Conservation (phyloP, 2,113 vertebrate species). For the Corydoras maculifer region DNA sequence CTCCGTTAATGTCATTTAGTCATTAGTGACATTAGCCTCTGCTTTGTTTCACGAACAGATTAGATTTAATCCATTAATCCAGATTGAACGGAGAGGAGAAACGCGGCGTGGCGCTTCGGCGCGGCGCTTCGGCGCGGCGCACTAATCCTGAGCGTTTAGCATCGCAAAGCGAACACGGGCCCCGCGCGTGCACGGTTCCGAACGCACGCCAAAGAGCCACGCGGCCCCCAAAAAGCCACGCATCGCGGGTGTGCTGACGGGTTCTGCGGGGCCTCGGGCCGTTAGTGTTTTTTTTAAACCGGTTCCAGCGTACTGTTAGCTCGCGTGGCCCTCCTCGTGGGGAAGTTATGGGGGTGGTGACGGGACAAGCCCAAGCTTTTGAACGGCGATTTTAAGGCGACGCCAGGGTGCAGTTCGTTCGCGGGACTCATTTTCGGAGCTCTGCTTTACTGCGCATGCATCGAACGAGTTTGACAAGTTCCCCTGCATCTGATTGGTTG, state of each 20-base stretch:
- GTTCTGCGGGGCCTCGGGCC: not conserved
- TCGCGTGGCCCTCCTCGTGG: not conserved
- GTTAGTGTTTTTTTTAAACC: not conserved
- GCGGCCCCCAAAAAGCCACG: not conserved
- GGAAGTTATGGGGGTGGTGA: too few species aligned
- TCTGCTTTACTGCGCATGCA: not conserved
- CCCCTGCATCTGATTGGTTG: not conserved
- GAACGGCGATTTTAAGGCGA: not conserved
- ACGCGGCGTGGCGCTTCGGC: too few species aligned
- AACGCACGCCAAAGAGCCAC: not conserved
- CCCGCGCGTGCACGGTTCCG: not conserved
- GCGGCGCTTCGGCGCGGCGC: too few species aligned
- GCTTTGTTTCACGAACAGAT: too few species aligned
- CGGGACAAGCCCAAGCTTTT: too few species aligned
- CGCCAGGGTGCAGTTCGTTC: not conserved
- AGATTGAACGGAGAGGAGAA: too few species aligned
- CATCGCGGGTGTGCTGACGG: not conserved
- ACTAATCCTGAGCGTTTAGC: too few species aligned
- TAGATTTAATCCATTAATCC: too few species aligned
- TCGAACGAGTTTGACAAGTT: not conserved
- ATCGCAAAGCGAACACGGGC: not conserved
- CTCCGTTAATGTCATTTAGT: too few species aligned
- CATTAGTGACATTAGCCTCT: too few species aligned
- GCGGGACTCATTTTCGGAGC: not conserved
- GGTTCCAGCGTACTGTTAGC: not conserved